phyloP scores from a whole-genome alignment of 2,888 invertebrate genomes.

The Platycnemis pennipes region DNA sequence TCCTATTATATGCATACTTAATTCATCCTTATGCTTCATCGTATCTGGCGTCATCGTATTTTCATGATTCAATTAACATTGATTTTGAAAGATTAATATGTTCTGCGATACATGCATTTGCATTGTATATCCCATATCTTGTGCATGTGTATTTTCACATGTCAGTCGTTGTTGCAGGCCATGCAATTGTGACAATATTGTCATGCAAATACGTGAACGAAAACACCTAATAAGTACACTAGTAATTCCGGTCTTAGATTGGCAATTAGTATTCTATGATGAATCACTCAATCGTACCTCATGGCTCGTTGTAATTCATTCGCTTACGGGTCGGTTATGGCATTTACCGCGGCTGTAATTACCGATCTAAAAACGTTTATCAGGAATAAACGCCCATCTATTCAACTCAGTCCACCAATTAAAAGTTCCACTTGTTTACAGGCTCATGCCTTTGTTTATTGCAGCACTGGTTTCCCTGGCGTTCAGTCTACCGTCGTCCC shows the following conservation, averaged over 20 bases:
- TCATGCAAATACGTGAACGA: too few species aligned
- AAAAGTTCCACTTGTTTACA: conserved; percentile 23
- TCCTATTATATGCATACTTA: too few species aligned
- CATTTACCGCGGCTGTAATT: not conserved
- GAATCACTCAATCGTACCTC: not conserved
- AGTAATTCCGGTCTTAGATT: not conserved
- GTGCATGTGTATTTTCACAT: too few species aligned
- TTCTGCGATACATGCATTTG: too few species aligned
- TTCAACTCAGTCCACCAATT: conserved; percentile 4
- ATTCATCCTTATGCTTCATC: too few species aligned
- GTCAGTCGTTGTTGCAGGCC: too few species aligned
- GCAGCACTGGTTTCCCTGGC: conserved; percentile 3
- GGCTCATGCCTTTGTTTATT: not conserved
- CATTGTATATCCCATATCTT: too few species aligned
- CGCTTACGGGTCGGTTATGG: not conserved
- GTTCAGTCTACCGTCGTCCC: not conserved
- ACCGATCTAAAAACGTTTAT: not conserved
- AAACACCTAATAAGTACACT: too few species aligned
- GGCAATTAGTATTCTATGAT: not conserved
- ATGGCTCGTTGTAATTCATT: not conserved
- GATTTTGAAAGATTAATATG: too few species aligned
- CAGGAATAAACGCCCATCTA: conserved; percentile 1
- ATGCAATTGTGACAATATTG: too few species aligned
- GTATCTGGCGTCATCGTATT: too few species aligned
- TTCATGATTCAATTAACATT: too few species aligned